Evolutionary conservation across 2,113 vertebrate genomes (phyloP).

Genomic region (Chloropsis hardwickii): DNA sequence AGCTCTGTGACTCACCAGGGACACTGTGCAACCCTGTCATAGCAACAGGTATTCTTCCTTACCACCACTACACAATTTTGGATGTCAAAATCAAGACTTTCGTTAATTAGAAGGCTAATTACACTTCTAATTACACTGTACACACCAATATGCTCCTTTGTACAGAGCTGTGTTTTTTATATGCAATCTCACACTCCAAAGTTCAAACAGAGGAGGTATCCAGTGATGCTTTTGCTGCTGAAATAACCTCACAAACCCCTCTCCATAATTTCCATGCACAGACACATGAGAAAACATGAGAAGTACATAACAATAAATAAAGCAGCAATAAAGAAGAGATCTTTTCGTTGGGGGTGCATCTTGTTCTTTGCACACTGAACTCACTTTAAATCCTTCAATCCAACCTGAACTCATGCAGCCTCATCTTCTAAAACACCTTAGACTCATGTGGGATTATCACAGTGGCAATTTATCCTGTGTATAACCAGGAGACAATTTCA

Average conservation of each 20-base stretch:
- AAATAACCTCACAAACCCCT: background rate
- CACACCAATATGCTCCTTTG: background rate
- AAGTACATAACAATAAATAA: background rate
- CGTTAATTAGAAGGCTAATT: background rate
- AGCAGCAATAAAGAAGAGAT: background rate
- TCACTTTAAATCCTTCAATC: background rate
- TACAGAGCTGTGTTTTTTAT: background rate
- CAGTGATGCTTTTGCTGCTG: background rate
- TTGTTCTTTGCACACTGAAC: background rate
- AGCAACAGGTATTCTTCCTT: background rate
- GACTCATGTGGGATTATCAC: background rate
- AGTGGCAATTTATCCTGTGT: background rate
- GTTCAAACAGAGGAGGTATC: background rate
- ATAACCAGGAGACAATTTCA: background rate
- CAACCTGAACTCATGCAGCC: background rate
- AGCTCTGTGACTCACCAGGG: background rate
- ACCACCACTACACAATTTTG: background rate
- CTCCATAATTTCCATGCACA: background rate
- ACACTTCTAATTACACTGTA: background rate
- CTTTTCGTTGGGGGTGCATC: accelerated
- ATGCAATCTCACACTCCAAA: background rate
- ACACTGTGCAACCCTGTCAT: background rate
- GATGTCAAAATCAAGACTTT: background rate
- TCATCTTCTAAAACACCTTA: background rate
- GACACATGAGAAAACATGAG: background rate